Evolutionary conservation across 2,113 vertebrate genomes (phyloP), one percentile per base, ranked within the genome.

Genomic region (Lagopus muta): DNA sequence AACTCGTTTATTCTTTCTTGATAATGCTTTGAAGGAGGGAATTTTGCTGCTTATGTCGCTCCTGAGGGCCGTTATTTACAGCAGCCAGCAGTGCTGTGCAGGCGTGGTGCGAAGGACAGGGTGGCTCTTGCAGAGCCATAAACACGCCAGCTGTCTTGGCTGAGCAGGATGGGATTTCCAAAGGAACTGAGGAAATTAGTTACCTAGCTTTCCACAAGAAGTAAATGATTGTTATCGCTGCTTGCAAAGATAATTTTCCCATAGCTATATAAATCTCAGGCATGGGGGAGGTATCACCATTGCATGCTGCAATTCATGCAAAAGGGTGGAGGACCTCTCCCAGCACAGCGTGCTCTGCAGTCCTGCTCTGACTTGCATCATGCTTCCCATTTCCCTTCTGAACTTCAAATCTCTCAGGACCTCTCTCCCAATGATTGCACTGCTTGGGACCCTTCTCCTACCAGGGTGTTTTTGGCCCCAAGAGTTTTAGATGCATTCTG

Each of bases 301-400:
- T 5, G 1, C 0, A 0, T 13, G 62, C 52, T 4, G 1, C 0
- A 0, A 15, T 54, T n/a, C n/a, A 1, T 8, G 0, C 1, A 0
- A 3, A 45, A 67, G n/a, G n/a, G 4, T 10, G 38, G 17, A 13
- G 2, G 19, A 22, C 67, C 32, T 67, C 25, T 38, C 9, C 17
- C 67, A 30, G 42, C 2, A 2, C 30, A 9, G 17, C 5, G 8
- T 25, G 61, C 24, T 4, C 11, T 4, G 4, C 5, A 0, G 8
- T 71, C 18, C 12, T 28, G 15, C 52, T 50, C 65, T 11, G 74
- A 70, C 22, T 40, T 0, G 0, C 22, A 25, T 61, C 36, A 7
- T 1, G 0, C 7, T 72, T 89, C 25, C 17, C 36, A 13, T 20
- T 12, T 21, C 38, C 78, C 28, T 40, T 76, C 18, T 13, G 72